Conservation (phyloP, 1,140 invertebrate genomes). For the Atta colombica region DNA sequence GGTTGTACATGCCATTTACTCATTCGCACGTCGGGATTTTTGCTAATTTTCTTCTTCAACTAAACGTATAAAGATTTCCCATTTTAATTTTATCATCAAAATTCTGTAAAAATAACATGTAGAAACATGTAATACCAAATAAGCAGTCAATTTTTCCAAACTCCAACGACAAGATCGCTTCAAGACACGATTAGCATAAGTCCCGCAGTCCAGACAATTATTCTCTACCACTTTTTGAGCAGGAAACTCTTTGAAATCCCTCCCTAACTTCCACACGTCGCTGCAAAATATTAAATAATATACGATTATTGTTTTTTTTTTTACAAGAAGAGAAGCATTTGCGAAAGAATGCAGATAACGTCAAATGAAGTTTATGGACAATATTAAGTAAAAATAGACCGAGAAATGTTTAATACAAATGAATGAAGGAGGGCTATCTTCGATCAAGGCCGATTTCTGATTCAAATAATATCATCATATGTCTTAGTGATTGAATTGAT, state of each 20-base stretch:
- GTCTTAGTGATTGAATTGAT: too few relatives aligned
- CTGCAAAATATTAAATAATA: conserved; percentile 82
- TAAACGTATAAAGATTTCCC: conserved; percentile 72
- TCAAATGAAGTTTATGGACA: not conserved
- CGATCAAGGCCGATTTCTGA: too few relatives aligned
- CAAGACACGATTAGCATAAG: conserved; percentile 87
- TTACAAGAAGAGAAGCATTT: not conserved
- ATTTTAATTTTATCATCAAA: not conserved
- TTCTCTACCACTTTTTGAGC: conserved; percentile 86
- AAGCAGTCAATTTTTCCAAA: conserved; percentile 87
- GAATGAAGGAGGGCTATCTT: too few relatives aligned
- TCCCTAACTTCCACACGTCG: conserved; percentile 88
- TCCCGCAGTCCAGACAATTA: conserved; percentile 88
- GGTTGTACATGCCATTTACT: conserved; percentile 89
- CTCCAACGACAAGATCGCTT: conserved; percentile 88
- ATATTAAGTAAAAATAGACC: not conserved
- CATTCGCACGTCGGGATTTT: conserved; percentile 87
- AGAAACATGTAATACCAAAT: conserved; percentile 83
- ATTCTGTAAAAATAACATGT: not conserved
- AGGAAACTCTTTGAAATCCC: conserved; percentile 88
- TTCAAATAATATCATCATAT: too few relatives aligned
- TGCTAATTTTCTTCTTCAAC: conserved; percentile 87
- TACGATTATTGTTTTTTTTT: not conserved
- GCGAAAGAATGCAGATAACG: not conserved
- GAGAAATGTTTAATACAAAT: too few relatives aligned